Percentiles rank a stretch among this genome's conserved stretches.
These are phyloP conservation scores for Chondrilla cf. caribensis DNA, from an alignment of 37 sponge, comb jelly and placozoan genomes.

Conservation along the genomic window DNA sequence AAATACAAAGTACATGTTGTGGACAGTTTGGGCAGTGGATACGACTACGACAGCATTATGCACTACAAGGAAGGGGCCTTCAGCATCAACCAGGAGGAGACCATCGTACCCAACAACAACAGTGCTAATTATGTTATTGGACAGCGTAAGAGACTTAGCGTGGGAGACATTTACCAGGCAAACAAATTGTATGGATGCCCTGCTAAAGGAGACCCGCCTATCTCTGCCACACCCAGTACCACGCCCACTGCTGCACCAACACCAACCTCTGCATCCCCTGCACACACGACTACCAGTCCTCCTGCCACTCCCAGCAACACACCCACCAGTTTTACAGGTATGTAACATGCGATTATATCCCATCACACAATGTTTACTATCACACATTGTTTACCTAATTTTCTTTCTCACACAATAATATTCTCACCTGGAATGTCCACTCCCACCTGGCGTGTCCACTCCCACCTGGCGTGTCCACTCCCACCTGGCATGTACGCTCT, in stretches of 20 bases:
- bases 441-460: no score
- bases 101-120: conserved; percentile 9
- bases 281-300: neutral
- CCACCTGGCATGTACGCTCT: no score
- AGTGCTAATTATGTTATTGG: conserved; percentile 8
- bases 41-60: conserved; percentile 71
- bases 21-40: conserved; percentile 1
- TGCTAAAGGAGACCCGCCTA: neutral
- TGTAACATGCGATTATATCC: no score
- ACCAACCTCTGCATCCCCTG: no score
- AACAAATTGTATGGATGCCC: conserved; percentile 37
- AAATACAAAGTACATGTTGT: conserved; percentile 3
- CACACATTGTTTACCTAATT: no score
- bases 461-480: no score
- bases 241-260: neutral
- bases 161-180: conserved; percentile 22
- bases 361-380: no score
- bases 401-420: no score
- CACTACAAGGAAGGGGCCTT: conserved; percentile 37
- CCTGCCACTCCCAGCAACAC: neutral
- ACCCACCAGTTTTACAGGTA: neutral
- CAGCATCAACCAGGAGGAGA: neutral
- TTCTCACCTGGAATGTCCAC: no score
- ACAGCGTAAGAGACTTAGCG: conserved; percentile 35
- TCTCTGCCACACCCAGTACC: neutral